Evolutionary conservation across 2,888 invertebrate species (phyloP).

Genomic region (Anoncus sp.): DNA sequence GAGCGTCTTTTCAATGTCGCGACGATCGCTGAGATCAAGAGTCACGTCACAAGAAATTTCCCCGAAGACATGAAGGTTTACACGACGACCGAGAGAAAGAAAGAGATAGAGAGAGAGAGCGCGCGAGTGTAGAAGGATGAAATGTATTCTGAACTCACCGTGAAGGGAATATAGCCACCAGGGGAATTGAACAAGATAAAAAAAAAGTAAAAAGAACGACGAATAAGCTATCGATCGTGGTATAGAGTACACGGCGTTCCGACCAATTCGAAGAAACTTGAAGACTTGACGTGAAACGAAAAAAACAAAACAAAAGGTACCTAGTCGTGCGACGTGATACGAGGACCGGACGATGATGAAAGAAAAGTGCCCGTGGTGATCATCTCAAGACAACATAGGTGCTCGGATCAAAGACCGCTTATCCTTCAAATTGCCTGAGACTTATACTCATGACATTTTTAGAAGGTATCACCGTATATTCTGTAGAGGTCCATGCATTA

Average conservation of each 20-base stretch:
- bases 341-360: conserved; percentile 13
- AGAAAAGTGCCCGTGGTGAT: conserved; percentile 15
- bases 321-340: conserved; percentile 14
- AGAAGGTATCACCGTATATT: too few relatives aligned
- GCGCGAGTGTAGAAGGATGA: conserved; percentile 23
- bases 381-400: conserved; percentile 20
- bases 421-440: conserved; percentile 13
- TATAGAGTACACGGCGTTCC: conserved; percentile 46
- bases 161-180: conserved; percentile 48
- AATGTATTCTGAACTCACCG: conserved; percentile 38
- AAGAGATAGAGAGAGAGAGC: not conserved
- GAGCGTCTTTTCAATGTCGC: conserved; percentile 50
- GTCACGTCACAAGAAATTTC: conserved; percentile 44
- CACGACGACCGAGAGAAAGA: not conserved
- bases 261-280: conserved; percentile 57
- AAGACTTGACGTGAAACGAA: conserved; percentile 64
- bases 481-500: too few relatives aligned
- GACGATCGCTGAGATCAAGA: conserved; percentile 30
- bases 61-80: conserved; percentile 15
- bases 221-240: conserved; percentile 53
- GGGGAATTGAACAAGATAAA: conserved; percentile 54
- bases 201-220: conserved; percentile 58
- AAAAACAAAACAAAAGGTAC: not conserved
- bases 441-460: too few relatives aligned
- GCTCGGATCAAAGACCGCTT: conserved; percentile 23